A percentile compares a stretch with the other conserved stretches of the same genome.
Conservation (phyloP, 1,140 invertebrate species). For the Ceratina calcarata region DNA sequence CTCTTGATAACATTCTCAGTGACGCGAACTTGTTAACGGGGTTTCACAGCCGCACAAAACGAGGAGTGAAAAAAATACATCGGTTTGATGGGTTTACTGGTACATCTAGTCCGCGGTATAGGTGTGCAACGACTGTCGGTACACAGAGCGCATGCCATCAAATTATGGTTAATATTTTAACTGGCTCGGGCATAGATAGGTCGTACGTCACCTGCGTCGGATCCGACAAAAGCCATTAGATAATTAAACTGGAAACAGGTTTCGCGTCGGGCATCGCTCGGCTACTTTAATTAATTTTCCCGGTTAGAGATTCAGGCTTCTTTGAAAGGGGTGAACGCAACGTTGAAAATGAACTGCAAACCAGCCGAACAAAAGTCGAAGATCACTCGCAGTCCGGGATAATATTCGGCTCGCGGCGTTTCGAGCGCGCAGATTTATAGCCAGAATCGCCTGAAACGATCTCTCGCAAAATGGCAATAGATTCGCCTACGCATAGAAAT, state of each 20-base stretch:
- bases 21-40: too few species aligned
- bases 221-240: neutral
- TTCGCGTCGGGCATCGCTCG: neutral
- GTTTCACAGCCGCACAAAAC: too few species aligned
- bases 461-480: conserved; percentile 19
- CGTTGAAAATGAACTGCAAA: conserved; percentile 28
- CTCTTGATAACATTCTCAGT: too few species aligned
- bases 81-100: too few species aligned
- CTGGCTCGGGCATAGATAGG: neutral
- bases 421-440: neutral
- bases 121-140: neutral
- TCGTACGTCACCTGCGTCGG: conserved; percentile 4
- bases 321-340: neutral
- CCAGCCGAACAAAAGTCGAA: neutral
- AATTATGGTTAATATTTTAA: too few species aligned
- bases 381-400: neutral
- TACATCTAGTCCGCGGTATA: too few species aligned
- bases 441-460: conserved; percentile 6
- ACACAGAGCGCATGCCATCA: neutral
- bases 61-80: too few species aligned
- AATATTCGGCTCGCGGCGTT: conserved; percentile 23
- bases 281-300: conserved; percentile 13
- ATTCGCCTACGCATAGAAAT: conserved; percentile 20
- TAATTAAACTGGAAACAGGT: conserved; percentile 1
- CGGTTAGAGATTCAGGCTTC: neutral